Percentiles rank a stretch among this genome's conserved stretches.
phyloP scores from a whole-genome alignment of 2,888 invertebrate species.

The Pogonocherus hispidulus region DNA sequence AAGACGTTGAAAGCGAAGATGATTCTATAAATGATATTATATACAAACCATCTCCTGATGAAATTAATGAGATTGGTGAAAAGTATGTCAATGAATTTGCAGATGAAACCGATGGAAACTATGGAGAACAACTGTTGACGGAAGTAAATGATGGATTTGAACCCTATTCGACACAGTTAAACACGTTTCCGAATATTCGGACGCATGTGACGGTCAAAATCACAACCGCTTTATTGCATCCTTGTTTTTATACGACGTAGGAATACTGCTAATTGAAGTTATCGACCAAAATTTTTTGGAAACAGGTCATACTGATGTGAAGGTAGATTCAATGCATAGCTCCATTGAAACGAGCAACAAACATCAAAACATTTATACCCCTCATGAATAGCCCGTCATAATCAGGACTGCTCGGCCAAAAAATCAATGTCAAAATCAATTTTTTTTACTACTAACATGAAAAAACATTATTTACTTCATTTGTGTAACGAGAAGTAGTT shows the following conservation, averaged over 20 bases:
- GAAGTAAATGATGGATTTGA: background rate
- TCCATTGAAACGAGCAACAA: slow-evolving; percentile 7
- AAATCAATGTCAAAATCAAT: background rate
- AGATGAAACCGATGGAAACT: background rate
- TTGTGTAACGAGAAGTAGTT: too few species aligned
- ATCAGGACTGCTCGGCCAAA: slow-evolving; percentile 5
- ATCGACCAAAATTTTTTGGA: slow-evolving; percentile 16
- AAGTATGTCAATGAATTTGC: too few species aligned
- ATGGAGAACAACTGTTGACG: background rate
- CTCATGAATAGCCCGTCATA: slow-evolving; percentile 11
- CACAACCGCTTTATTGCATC: slow-evolving; percentile 4
- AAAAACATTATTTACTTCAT: too few species aligned
- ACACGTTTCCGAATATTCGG: too few species aligned
- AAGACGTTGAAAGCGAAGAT: background rate
- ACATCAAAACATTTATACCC: slow-evolving; percentile 12
- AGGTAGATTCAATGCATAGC: slow-evolving; percentile 15
- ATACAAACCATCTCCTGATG: background rate
- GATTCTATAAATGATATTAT: background rate
- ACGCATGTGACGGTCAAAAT: slow-evolving; percentile 15
- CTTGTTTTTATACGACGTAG: slow-evolving; percentile 2
- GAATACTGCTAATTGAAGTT: slow-evolving; percentile 13
- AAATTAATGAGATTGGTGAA: background rate
- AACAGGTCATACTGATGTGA: slow-evolving; percentile 21
- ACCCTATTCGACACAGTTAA: too few species aligned
- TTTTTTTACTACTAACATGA: too few species aligned